Conservation (phyloP, 2,888 invertebrate species). For the Seira sanloemensis region DNA sequence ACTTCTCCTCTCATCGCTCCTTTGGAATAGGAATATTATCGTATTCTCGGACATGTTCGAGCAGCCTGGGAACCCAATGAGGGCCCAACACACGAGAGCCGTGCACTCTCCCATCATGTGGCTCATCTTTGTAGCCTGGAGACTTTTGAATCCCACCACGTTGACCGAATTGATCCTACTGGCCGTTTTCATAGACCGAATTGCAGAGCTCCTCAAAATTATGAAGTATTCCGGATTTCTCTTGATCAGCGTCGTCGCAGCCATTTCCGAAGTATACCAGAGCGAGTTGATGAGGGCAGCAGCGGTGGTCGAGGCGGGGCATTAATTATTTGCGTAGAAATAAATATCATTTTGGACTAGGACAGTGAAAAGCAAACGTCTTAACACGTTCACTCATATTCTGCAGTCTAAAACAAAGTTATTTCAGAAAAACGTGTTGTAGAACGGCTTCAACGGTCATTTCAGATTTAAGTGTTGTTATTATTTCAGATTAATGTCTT, state of each 20-base stretch:
- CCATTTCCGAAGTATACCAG: conserved; percentile 83
- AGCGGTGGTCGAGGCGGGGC: no score
- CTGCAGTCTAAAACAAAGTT: no score
- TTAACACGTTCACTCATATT: no score
- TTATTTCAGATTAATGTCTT: no score
- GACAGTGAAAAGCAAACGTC: no score
- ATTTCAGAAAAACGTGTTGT: no score
- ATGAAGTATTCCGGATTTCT: conserved; percentile 85
- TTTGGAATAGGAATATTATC: conserved; percentile 91
- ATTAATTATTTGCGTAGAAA: no score
- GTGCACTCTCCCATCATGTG: conserved; percentile 84
- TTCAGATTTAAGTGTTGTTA: no score
- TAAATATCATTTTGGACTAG: no score
- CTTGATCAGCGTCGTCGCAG: conserved; percentile 82
- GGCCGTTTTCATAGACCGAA: conserved; percentile 87
- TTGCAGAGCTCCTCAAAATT: conserved; percentile 85
- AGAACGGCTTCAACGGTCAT: no score
- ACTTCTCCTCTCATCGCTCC: conserved; percentile 84
- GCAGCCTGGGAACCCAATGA: conserved; percentile 60
- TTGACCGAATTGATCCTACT: conserved; percentile 84
- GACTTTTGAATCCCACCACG: conserved; percentile 87
- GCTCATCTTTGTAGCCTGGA: conserved; percentile 85
- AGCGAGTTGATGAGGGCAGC: background rate
- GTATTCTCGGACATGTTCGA: conserved; percentile 87
- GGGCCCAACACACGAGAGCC: conserved; percentile 78